These are phyloP conservation scores for Rhynchotus rufescens DNA, from an alignment of 2,797 vertebrate genomes.

Conservation along the genomic window DNA sequence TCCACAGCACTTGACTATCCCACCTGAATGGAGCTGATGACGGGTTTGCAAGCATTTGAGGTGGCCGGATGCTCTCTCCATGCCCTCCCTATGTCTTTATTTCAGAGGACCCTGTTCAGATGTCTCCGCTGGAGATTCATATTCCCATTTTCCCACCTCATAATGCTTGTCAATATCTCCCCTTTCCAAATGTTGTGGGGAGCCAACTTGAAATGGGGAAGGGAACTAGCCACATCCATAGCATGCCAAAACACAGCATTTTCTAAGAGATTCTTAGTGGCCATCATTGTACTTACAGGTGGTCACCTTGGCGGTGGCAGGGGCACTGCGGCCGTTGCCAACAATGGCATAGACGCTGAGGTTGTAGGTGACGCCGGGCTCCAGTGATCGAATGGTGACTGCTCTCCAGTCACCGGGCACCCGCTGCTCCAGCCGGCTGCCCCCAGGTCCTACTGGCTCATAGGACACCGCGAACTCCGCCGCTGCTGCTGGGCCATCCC, in stretches of 20 bases:
- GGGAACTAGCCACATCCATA: no score
- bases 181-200: no score
- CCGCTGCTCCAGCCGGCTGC: constrained; percentile 90
- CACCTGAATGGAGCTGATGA: accelerated
- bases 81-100: not conserved
- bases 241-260: no score
- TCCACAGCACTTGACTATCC: no score
- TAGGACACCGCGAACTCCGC: constrained; percentile 94
- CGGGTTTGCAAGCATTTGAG: not conserved
- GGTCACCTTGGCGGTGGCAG: constrained; percentile 87
- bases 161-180: no score
- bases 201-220: no score
- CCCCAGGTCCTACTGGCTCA: constrained; percentile 84
- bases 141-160: not conserved
- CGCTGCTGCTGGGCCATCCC: constrained; percentile 89
- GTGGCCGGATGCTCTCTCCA: not conserved
- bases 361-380: constrained; percentile 93
- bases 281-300: constrained; percentile 88
- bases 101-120: not conserved
- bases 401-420: constrained; percentile 90
- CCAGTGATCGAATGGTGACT: constrained; percentile 88
- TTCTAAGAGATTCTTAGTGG: no score
- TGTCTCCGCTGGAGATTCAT: not conserved
- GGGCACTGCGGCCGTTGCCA: constrained; percentile 88
- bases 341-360: constrained; percentile 93